Conservation (phyloP, 2,113 vertebrate genomes). For the Neolamprologus hecqui region DNA sequence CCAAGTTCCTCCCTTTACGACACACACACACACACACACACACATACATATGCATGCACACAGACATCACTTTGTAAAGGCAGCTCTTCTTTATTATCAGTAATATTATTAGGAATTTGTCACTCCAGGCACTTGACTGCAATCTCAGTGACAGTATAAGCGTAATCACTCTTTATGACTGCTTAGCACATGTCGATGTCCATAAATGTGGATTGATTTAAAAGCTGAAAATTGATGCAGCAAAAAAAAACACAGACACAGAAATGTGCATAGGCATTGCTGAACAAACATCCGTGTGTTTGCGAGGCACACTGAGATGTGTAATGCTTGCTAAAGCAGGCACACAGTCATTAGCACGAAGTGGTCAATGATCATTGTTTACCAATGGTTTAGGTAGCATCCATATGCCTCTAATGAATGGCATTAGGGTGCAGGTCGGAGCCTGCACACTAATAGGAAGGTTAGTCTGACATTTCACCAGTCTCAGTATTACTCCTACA, state of each 20-base stretch:
- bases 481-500: constrained; percentile 39
- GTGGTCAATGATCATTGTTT: constrained; percentile 2
- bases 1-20: background rate
- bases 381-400: background rate
- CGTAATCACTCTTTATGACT: constrained; percentile 18
- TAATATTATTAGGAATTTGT: constrained; percentile 36
- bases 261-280: background rate
- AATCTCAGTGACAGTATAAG: constrained; percentile 1
- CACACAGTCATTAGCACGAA: background rate
- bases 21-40: background rate
- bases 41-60: background rate
- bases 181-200: constrained; percentile 16
- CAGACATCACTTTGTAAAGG: background rate
- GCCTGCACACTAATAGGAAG: constrained; percentile 10
- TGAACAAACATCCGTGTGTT: background rate
- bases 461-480: constrained; percentile 46
- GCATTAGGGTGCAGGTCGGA: background rate
- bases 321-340: background rate
- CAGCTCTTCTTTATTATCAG: background rate
- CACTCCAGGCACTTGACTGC: constrained; percentile 10
- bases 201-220: constrained; percentile 16
- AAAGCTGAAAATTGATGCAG: background rate
- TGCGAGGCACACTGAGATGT: background rate
- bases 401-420: background rate
- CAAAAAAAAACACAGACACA: background rate